Evolutionary conservation across 2,888 invertebrate genomes (phyloP).

Genomic region (Operophtera brumata): DNA sequence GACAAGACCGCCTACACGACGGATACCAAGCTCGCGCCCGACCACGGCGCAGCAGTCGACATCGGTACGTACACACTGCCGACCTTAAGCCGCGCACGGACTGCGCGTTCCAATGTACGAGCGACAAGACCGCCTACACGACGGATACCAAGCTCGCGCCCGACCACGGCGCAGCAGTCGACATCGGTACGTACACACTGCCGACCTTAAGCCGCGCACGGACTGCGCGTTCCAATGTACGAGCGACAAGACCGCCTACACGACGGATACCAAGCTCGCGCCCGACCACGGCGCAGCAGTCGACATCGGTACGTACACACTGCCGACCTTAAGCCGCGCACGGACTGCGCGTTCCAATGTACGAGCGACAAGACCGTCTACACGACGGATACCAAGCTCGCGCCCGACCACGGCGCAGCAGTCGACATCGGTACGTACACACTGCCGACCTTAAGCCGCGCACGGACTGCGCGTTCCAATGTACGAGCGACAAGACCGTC

Average conservation of each 20-base stretch:
- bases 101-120: too few relatives aligned
- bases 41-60: conserved; percentile 45
- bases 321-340: too few relatives aligned
- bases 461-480: too few relatives aligned
- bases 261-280: conserved; percentile 47
- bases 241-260: conserved; percentile 51
- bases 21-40: conserved; percentile 39
- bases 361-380: conserved; percentile 50
- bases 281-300: conserved; percentile 42
- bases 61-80: conserved; percentile 43
- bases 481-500: conserved; percentile 45
- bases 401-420: conserved; percentile 38
- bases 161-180: conserved; percentile 43
- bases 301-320: conserved; percentile 47
- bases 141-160: conserved; percentile 46
- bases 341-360: too few relatives aligned
- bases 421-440: conserved; percentile 49
- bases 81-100: too few relatives aligned
- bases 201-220: too few relatives aligned
- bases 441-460: too few relatives aligned
- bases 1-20: conserved; percentile 57
- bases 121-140: conserved; percentile 52
- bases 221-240: too few relatives aligned
- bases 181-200: conserved; percentile 43
- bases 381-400: conserved; percentile 49